Percentiles rank a stretch among this genome's conserved stretches.
Evolutionary conservation across 2,888 invertebrate species (phyloP).

Genomic region (Drosophila subquinaria): DNA sequence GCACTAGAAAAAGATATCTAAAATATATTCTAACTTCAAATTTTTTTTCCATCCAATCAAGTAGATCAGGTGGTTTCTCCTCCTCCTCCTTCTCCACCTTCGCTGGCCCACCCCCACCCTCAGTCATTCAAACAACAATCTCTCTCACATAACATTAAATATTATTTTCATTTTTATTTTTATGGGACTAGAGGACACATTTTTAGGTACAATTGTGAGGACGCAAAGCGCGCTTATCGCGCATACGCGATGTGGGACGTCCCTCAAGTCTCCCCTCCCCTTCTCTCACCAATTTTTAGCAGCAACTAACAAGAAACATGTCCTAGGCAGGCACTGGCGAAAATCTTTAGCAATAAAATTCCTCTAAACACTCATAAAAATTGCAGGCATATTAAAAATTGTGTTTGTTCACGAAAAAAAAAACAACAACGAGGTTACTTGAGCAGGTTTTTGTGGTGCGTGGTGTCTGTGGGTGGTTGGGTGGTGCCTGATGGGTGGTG

Average conservation of each 20-base stretch:
- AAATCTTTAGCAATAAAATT: slow-evolving; percentile 85
- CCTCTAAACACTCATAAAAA: slow-evolving; percentile 85
- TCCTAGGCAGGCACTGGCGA: slow-evolving; percentile 66
- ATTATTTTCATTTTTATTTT: slow-evolving; percentile 70
- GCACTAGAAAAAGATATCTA: too few species aligned
- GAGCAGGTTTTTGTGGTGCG: slow-evolving; percentile 8
- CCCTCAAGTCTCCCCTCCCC: not conserved
- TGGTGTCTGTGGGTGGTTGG: slow-evolving; percentile 10
- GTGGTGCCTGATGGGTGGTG: slow-evolving; percentile 18
- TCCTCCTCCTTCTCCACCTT: not conserved
- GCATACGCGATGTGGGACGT: slow-evolving; percentile 59
- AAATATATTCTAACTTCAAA: not conserved
- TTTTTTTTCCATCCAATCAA: not conserved
- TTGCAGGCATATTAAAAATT: slow-evolving; percentile 85
- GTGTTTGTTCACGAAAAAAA: slow-evolving; percentile 80
- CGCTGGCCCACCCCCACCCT: too few species aligned
- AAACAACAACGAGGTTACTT: slow-evolving; percentile 21
- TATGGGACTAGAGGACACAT: slow-evolving; percentile 79
- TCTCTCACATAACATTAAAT: slow-evolving; percentile 26
- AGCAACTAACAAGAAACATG: slow-evolving; percentile 46
- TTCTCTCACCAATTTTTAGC: not conserved
- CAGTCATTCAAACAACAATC: slow-evolving; percentile 3
- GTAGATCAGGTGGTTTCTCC: not conserved
- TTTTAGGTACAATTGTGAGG: slow-evolving; percentile 58
- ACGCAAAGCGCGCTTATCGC: slow-evolving; percentile 65